Conservation (phyloP, 1,140 invertebrate species). For the Drosophila sp. region DNA sequence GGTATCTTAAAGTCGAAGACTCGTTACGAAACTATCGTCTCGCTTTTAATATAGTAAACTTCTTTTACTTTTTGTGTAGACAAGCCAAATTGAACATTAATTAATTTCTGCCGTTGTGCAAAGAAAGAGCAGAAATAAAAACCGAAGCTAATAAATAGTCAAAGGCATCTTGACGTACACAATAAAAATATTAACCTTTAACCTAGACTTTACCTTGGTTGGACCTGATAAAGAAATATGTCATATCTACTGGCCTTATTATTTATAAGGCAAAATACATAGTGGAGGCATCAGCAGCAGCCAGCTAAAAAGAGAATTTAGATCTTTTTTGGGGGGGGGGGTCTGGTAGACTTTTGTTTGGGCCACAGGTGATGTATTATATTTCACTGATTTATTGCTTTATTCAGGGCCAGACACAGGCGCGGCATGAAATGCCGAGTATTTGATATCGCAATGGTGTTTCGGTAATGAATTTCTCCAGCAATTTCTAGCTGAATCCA, state of each 20-base stretch:
- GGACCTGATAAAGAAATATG: conserved; percentile 62
- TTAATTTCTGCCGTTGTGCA: conserved; percentile 64
- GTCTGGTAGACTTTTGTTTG: conserved; percentile 16
- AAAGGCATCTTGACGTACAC: conserved; percentile 24
- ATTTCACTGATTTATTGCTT: conserved; percentile 73
- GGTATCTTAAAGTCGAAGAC: background rate
- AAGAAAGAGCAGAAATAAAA: conserved; percentile 33
- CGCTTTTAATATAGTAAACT: conserved; percentile 13
- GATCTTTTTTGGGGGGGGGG: background rate
- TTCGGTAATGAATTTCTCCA: background rate
- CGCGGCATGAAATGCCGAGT: conserved; percentile 32
- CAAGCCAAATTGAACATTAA: conserved; percentile 70
- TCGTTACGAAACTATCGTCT: background rate
- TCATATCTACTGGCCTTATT: conserved; percentile 63
- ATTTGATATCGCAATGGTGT: conserved; percentile 43
- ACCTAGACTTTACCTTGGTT: conserved; percentile 38
- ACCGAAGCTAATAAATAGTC: conserved; percentile 33
- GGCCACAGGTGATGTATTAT: conserved; percentile 74
- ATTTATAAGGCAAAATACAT: conserved; percentile 61
- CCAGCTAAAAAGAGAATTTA: conserved; percentile 20
- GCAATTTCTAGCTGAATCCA: too few species aligned
- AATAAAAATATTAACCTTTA: conserved; percentile 42
- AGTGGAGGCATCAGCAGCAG: conserved; percentile 20
- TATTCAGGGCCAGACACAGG: conserved; percentile 60
- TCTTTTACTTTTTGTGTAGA: conserved; percentile 45